phyloP scores from a whole-genome alignment of 2,113 vertebrate species.

The Puffinus mauretanicus region DNA sequence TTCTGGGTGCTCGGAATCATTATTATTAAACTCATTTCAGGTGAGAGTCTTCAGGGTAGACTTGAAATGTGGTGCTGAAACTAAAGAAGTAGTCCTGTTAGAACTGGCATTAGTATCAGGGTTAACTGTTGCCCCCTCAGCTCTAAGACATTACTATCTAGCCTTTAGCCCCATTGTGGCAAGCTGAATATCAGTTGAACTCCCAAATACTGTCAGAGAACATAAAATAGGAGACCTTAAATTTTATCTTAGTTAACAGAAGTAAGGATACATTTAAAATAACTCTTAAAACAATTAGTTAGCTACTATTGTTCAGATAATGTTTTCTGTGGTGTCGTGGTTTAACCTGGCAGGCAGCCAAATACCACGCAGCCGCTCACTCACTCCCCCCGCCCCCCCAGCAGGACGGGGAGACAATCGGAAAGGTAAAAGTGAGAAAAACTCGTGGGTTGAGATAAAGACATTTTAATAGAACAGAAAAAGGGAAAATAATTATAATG shows the following conservation, averaged over 20 bases:
- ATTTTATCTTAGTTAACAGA: constrained; percentile 18
- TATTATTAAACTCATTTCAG: background rate
- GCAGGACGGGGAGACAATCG: too few relatives aligned
- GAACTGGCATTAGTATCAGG: background rate
- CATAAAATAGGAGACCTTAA: background rate
- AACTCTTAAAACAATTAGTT: background rate
- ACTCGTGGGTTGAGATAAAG: too few relatives aligned
- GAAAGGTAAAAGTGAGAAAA: too few relatives aligned
- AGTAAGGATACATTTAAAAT: constrained; percentile 17
- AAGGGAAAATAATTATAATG: too few relatives aligned
- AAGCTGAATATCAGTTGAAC: background rate
- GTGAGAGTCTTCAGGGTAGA: background rate
- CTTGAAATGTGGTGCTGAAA: background rate
- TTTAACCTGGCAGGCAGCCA: too few relatives aligned
- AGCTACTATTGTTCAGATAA: background rate
- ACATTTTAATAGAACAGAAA: too few relatives aligned
- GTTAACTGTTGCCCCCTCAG: background rate
- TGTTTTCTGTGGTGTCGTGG: background rate
- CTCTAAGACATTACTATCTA: background rate
- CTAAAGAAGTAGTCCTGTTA: background rate
- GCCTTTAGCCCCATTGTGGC: background rate
- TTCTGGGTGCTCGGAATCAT: background rate
- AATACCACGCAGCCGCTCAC: too few relatives aligned
- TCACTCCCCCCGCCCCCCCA: too few relatives aligned
- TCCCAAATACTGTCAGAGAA: background rate